Evolutionary conservation across 2,113 vertebrate species (phyloP).

Genomic region (Dendropsophus ebraccatus): DNA sequence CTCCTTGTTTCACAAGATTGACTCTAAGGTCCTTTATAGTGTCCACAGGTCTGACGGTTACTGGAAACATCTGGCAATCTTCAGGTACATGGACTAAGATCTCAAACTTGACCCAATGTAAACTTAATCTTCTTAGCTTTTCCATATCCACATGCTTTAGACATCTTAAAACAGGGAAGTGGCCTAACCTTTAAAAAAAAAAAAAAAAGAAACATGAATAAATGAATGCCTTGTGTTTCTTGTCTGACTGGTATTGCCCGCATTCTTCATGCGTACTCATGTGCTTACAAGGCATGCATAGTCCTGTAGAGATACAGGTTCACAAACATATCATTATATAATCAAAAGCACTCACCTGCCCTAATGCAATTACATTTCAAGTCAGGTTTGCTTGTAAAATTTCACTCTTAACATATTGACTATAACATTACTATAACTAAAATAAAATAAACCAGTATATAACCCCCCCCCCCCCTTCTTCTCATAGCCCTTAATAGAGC

Average conservation of each 20-base stretch:
- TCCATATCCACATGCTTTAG: conserved; percentile 66
- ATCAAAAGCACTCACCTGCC: background rate
- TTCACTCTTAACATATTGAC: background rate
- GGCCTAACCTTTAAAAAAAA: background rate
- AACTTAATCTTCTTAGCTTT: conserved; percentile 73
- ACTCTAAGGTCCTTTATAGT: conserved; percentile 78
- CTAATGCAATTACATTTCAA: background rate
- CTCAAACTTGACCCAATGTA: conserved; percentile 76
- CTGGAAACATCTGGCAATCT: conserved; percentile 73
- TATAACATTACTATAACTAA: background rate
- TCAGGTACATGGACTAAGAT: conserved; percentile 78
- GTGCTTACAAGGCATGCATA: conserved; percentile 2
- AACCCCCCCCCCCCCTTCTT: no score
- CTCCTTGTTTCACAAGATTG: conserved; percentile 72
- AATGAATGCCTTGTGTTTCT: conserved; percentile 34
- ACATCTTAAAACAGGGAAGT: conserved; percentile 1
- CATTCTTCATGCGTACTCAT: conserved; percentile 21
- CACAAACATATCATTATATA: background rate
- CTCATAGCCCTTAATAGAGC: no score
- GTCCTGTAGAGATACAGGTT: conserved; percentile 10
- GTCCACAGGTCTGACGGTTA: conserved; percentile 74
- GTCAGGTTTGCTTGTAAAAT: background rate
- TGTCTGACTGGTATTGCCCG: conserved; percentile 42
- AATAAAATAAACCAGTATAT: background rate
- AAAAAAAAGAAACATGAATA: background rate